Evolutionary conservation across 2,888 invertebrate genomes (phyloP).

Genomic region (Ectropis crepuscularia): DNA sequence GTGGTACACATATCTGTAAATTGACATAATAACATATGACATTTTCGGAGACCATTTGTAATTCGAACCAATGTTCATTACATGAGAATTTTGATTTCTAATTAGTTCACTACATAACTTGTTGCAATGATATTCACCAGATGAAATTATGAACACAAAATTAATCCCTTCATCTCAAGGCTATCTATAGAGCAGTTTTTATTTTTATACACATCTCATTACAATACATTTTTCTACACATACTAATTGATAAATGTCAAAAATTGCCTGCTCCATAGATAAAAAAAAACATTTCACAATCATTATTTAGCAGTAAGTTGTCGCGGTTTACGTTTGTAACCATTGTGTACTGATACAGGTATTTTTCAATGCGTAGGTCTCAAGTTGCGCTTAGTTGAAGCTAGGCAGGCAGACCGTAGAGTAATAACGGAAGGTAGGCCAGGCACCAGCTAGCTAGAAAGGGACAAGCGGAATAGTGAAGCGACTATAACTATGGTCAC

Average conservation of each 20-base stretch:
- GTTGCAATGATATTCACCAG: not conserved
- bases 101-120: not conserved
- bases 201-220: slow-evolving; percentile 17
- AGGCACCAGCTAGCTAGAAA: slow-evolving; percentile 75
- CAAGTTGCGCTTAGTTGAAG: slow-evolving; percentile 80
- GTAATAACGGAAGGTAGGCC: slow-evolving; percentile 74
- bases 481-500: slow-evolving; percentile 62
- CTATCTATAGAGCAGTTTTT: slow-evolving; percentile 26
- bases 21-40: too few relatives aligned
- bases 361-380: slow-evolving; percentile 82
- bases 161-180: not conserved
- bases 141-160: not conserved
- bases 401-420: slow-evolving; percentile 81
- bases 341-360: slow-evolving; percentile 57
- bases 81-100: not conserved
- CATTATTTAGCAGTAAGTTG: slow-evolving; percentile 40
- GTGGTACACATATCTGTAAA: too few relatives aligned
- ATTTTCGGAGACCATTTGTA: too few relatives aligned
- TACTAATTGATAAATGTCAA: not conserved
- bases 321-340: slow-evolving; percentile 16
- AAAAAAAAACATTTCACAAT: slow-evolving; percentile 6
- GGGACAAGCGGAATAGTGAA: slow-evolving; percentile 75
- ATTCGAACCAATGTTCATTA: not conserved
- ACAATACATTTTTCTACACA: not conserved
- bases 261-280: slow-evolving; percentile 22